A percentile compares a stretch with the other conserved stretches of the same genome.
These are phyloP conservation scores for Dryococelus australis DNA, from an alignment of 2,888 invertebrate species.

Conservation along the genomic window DNA sequence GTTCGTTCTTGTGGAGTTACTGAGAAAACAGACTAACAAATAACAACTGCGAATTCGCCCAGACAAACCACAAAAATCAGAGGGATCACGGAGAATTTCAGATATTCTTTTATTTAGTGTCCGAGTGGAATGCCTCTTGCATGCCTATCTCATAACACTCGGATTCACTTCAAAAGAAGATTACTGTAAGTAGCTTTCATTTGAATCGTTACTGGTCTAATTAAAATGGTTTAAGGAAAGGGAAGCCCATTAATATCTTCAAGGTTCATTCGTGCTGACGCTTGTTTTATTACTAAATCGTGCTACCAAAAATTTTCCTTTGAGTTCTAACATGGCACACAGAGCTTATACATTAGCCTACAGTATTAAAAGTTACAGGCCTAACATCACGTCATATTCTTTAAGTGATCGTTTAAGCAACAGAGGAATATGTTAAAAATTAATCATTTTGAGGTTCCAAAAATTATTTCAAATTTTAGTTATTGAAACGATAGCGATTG, in stretches of 20 bases:
- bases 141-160: neutral
- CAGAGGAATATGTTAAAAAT: too few species aligned
- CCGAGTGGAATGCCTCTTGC: neutral
- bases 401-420: too few species aligned
- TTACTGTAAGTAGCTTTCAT: slow-evolving; percentile 13
- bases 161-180: slow-evolving; percentile 17
- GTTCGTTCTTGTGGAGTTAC: too few species aligned
- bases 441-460: too few species aligned
- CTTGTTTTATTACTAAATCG: neutral
- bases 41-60: too few species aligned
- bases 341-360: too few species aligned
- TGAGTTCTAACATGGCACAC: too few species aligned
- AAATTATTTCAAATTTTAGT: too few species aligned
- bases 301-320: neutral
- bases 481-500: too few species aligned
- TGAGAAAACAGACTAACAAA: too few species aligned
- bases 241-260: neutral
- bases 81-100: neutral
- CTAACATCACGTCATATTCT: too few species aligned
- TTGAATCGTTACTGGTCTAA: slow-evolving; percentile 18
- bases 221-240: neutral
- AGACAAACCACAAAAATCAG: neutral
- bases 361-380: too few species aligned
- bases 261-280: neutral
- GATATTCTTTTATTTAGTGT: neutral